Evolutionary conservation across 1,140 invertebrate species (phyloP).

Genomic region (Coenobita brevimanus): DNA sequence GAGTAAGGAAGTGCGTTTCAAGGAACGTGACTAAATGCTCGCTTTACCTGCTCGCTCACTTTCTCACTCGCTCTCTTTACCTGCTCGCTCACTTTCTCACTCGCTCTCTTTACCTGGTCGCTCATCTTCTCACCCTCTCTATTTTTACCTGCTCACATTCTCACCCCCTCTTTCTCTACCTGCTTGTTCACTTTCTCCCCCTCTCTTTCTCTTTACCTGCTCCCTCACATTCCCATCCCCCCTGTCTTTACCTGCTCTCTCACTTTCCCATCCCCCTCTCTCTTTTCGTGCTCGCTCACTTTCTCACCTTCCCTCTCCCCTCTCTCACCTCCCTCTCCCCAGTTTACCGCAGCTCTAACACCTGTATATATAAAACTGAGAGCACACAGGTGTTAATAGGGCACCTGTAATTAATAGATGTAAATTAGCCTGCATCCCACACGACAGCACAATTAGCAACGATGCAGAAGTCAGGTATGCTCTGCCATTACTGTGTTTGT

Average conservation of each 20-base stretch:
- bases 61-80: background rate
- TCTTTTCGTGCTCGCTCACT: background rate
- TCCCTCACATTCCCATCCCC: background rate
- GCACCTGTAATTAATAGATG: too few species aligned
- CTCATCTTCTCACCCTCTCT: conserved; percentile 7
- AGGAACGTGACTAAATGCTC: background rate
- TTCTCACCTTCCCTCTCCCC: background rate
- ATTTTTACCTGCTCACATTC: background rate
- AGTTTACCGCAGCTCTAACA: too few species aligned
- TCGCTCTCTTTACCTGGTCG: background rate
- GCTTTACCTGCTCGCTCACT: background rate
- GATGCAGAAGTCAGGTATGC: too few species aligned
- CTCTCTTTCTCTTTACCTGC: background rate
- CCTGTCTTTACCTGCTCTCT: background rate
- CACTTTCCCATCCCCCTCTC: background rate
- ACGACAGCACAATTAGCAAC: too few species aligned
- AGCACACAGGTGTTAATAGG: too few species aligned
- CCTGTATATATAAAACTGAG: too few species aligned
- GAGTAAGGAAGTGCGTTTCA: background rate
- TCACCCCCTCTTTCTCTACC: background rate
- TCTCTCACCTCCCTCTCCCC: background rate
- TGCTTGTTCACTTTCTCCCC: conserved; percentile 19
- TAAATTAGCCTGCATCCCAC: too few species aligned
- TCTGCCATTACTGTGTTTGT: too few species aligned
- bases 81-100: background rate